Evolutionary conservation across 1,140 invertebrate species (phyloP).

Genomic region (Palaemon carinicauda): DNA sequence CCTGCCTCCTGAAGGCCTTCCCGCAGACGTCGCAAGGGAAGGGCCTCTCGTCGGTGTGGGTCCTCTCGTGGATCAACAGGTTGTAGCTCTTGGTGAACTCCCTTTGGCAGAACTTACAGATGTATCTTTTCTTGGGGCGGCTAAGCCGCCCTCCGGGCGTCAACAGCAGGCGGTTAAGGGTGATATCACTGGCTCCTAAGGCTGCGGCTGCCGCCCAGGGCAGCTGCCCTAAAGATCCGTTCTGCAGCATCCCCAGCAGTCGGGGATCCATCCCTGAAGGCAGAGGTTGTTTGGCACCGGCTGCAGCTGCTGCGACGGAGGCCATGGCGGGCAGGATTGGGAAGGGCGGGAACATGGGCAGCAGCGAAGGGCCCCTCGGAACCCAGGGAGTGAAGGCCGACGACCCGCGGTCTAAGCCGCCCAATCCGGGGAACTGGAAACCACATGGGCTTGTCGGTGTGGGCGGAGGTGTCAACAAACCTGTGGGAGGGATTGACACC

Average conservation of each 20-base stretch:
- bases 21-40: constrained; percentile 98
- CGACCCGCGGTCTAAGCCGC: constrained; percentile 30
- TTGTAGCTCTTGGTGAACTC: constrained; percentile 99
- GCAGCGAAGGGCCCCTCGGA: constrained; percentile 34
- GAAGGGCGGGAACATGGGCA: constrained; percentile 41
- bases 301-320: constrained; percentile 34
- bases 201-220: constrained; percentile 18
- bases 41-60: constrained; percentile 97
- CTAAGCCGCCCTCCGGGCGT: constrained; percentile 37
- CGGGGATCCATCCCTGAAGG: constrained; percentile 61
- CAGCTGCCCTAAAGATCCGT: constrained; percentile 30
- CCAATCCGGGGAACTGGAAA: constrained; percentile 45
- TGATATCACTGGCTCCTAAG: constrained; percentile 33
- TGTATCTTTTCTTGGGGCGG: constrained; percentile 82
- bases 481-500: constrained; percentile 25
- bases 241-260: constrained; percentile 69
- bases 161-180: constrained; percentile 43
- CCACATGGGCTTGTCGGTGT: constrained; percentile 46
- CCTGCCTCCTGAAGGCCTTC: constrained; percentile 97
- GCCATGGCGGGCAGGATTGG: constrained; percentile 36
- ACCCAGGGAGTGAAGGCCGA: constrained; percentile 45
- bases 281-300: not conserved
- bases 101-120: constrained; percentile 96
- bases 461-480: constrained; percentile 46
- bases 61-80: constrained; percentile 95